Base-by-base conservation (phyloP, 2,888 invertebrate species). In the Nesidiocoris tenuis region DNA sequence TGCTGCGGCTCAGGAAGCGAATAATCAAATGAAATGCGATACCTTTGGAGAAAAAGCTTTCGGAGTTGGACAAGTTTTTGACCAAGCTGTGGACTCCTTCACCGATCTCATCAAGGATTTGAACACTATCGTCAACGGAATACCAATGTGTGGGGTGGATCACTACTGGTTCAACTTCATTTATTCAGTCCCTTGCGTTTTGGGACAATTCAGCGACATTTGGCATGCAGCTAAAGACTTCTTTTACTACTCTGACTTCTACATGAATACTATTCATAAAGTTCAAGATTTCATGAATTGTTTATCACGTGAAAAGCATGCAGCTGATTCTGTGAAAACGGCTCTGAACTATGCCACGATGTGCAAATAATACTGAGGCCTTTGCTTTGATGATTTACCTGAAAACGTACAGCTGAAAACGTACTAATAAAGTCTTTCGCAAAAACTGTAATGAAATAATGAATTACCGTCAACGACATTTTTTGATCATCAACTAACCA, bases 41-140 rank as follows among this genome's bases (percentile, higher is more conserved):
- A 21, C 12, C 1, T 12, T n/a, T 2, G 9, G 1, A 17, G 24
- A 59, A n/a, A 61, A 23, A 0, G 17, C 39, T 0, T 1, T 16
- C n/a, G 59, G 23, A 22, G 70, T 59, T 12, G 22, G 17, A 2
- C 5, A 21, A n/a, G 19, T 59, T 9, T 17, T 61, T 2, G 17
- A 17, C 16, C 12, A 5, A 0, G 39, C 61, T 3, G n/a, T 21
- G 22, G 39, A 70, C 23, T 70, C 70, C 9, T 12, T 19, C 3
- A 1, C 24, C 0, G 70, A 70, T 1, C 25, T 70, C 2, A 59
- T 70, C 7, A n/a, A 17, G 0, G 70, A 70, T 21, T 24, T 70
- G 12, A 70, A 70, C 61, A 61, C 61, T 1, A 21, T 70, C 18
- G 18, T 70, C 61, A 70, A 70, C 17, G 61, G 25, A 2, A 17